Evolutionary conservation across 1,140 invertebrate genomes (phyloP).

Genomic region (Heterodera schachtii): DNA sequence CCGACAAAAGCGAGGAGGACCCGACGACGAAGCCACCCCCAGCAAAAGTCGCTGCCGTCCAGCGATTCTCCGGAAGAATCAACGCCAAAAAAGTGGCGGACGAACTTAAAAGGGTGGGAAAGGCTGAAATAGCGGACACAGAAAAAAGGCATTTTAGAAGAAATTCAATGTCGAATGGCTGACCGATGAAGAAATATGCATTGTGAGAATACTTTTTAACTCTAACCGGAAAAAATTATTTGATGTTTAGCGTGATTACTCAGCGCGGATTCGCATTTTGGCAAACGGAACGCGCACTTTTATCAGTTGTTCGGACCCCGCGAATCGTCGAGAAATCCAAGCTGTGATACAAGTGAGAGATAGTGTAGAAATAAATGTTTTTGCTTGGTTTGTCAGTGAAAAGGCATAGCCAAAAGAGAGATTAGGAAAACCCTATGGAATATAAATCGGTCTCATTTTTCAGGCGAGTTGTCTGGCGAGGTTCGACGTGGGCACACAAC

Average conservation of each 20-base stretch:
- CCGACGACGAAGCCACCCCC: not conserved
- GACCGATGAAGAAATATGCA: slow-evolving; percentile 5
- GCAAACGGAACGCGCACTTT: slow-evolving; percentile 14
- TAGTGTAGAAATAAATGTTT: too few relatives aligned
- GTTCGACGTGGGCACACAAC: not conserved
- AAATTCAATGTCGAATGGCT: slow-evolving; percentile 14
- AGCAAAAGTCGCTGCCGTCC: slow-evolving; percentile 1
- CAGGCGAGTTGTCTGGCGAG: not conserved
- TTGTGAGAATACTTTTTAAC: not conserved
- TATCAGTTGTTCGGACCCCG: slow-evolving; percentile 15
- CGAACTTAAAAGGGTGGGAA: slow-evolving; percentile 15
- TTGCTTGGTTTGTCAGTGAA: too few relatives aligned
- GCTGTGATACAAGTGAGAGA: not conserved
- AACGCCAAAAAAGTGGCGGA: slow-evolving; percentile 8
- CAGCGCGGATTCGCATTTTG: slow-evolving; percentile 22
- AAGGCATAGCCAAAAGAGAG: too few relatives aligned
- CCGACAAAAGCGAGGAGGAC: slow-evolving; percentile 7
- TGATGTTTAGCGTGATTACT: not conserved
- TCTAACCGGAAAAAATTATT: too few relatives aligned
- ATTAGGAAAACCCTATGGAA: too few relatives aligned
- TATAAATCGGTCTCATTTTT: not conserved
- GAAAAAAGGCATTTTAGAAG: not conserved
- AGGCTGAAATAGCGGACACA: not conserved
- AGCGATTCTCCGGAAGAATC: slow-evolving; percentile 19
- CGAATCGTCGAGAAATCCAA: slow-evolving; percentile 24